phyloP scores from a whole-genome alignment of 2,113 vertebrate species.

The Telmatochromis sp. region DNA sequence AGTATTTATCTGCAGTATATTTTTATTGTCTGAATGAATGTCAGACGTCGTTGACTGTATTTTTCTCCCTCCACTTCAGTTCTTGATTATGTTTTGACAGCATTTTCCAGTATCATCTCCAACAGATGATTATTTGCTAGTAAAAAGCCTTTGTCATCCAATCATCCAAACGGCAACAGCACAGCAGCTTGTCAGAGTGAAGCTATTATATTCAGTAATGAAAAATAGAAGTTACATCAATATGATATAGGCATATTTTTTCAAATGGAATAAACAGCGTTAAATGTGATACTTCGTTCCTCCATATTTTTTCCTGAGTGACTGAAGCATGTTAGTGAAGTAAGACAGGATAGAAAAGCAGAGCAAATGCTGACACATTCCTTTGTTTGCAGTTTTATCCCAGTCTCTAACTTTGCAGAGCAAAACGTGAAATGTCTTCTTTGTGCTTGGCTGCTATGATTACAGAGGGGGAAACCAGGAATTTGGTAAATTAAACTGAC shows the following conservation, averaged over 20 bases:
- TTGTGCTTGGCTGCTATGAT: background rate
- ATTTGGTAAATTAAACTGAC: background rate
- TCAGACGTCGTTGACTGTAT: background rate
- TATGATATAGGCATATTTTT: background rate
- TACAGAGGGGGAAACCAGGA: background rate
- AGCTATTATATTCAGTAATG: background rate
- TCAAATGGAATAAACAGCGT: background rate
- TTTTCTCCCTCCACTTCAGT: background rate
- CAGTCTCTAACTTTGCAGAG: background rate
- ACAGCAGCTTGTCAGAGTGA: background rate
- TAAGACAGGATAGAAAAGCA: background rate
- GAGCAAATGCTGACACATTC: background rate
- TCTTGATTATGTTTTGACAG: background rate
- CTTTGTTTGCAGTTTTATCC: background rate
- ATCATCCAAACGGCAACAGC: background rate
- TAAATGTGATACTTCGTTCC: background rate
- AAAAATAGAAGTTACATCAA: background rate
- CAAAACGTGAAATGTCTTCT: background rate
- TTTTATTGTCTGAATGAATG: background rate
- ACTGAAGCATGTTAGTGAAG: background rate
- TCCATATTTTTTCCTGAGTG: background rate
- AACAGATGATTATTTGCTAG: slow-evolving; percentile 17
- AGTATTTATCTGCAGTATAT: background rate
- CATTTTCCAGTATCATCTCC: background rate
- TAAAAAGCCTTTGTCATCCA: slow-evolving; percentile 31